Base-by-base conservation (phyloP, 2,888 invertebrate genomes). In the Volucella bombylans region DNA sequence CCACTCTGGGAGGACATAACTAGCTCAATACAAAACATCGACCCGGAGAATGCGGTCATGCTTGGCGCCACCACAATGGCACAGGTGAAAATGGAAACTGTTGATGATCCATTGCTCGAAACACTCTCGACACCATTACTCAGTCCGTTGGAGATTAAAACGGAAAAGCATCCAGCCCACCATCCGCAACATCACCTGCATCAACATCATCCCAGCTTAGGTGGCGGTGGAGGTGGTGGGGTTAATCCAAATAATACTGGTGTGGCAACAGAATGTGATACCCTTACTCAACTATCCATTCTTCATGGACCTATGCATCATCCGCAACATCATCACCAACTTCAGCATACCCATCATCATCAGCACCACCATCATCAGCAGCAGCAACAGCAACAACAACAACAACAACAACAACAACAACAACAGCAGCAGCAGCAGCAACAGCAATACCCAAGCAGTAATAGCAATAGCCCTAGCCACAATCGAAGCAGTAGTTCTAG, bases 1-100 rank as follows among this genome's bases (percentile, higher is more conserved):
- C 96, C 96, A 43, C 94, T 97, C 52, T 97, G 97, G 97, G 97
- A 97, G 92, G 97, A 97, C 93, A 97, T 97, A 90, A 95, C 97
- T 87, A 96, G 96, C 91, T 96, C 96, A 90, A 96, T 97, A 92
- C 95, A 96, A 90, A 97, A 97, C 92, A 95, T 97, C 90, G 97
- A 97, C 91, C 96, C 97, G 39, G 97, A 97, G 91, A 97, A 97
- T 91, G 96, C 97, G 69, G 96, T 96, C 89, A 96, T 97, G 96
- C 93, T 97, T 88, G 95, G 95, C 86, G 93, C 95, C 71, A 89
- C 73, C 61, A 87, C 87, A 62, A 82, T 90, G 87, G 90, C 91
- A 4, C 96, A 96, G 90, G 95, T 96, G 88, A 96, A 96, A 92
- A 93, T 96, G 91, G 96, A 96, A 92, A 94, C 95, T 74, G 95